Conservation (phyloP, 2,888 invertebrate genomes). For the Andrena minutula region DNA sequence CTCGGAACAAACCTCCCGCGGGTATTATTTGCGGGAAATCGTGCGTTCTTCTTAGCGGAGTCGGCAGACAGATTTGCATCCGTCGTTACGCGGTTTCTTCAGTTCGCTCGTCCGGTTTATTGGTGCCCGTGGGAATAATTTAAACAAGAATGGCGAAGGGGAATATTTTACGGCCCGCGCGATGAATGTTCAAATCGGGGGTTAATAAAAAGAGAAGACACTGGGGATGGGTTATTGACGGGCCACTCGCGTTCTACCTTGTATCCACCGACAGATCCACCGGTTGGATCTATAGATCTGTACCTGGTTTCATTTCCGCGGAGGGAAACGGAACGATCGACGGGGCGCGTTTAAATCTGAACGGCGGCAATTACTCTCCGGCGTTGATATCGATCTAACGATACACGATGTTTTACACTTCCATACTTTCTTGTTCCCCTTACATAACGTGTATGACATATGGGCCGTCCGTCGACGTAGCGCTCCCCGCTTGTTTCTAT, state of each 20-base stretch:
- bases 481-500: conserved; percentile 38
- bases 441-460: conserved; percentile 44
- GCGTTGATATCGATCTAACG: conserved; percentile 47
- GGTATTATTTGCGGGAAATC: background rate
- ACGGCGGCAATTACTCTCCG: conserved; percentile 36
- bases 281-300: background rate
- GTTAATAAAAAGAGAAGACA: background rate
- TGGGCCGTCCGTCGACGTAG: conserved; percentile 19
- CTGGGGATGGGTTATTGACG: background rate
- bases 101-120: background rate
- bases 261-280: background rate
- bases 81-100: background rate
- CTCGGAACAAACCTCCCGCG: too few relatives aligned
- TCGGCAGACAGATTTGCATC: background rate
- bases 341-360: conserved; percentile 26
- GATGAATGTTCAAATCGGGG: background rate
- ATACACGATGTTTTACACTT: conserved; percentile 59
- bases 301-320: conserved; percentile 8
- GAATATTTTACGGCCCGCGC: background rate
- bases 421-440: conserved; percentile 28
- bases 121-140: background rate
- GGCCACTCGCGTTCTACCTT: background rate
- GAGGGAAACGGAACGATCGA: conserved; percentile 9
- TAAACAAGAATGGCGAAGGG: background rate
- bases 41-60: background rate